Percentiles rank a stretch among this genome's conserved stretches.
phyloP scores from a whole-genome alignment of 2,797 vertebrate species.

The Vireo griseus region DNA sequence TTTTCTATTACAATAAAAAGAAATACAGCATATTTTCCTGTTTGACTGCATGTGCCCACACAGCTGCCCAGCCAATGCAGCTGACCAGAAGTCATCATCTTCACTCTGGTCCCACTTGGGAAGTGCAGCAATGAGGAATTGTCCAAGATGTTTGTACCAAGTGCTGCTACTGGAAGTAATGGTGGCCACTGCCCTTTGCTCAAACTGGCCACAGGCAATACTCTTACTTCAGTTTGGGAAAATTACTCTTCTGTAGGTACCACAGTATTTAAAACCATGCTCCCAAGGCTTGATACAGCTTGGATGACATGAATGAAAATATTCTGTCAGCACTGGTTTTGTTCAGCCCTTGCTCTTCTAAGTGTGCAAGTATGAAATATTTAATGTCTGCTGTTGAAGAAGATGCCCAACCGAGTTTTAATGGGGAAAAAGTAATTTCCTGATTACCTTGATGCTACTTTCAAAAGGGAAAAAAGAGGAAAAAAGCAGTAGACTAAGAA shows the following conservation, averaged over 20 bases:
- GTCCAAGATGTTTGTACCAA: background rate
- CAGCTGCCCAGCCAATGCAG: background rate
- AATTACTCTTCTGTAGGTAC: background rate
- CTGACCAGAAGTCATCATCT: background rate
- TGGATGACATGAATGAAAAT: background rate
- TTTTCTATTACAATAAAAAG: slow-evolving; percentile 61
- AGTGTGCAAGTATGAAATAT: background rate
- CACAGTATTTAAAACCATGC: background rate
- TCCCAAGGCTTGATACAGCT: background rate
- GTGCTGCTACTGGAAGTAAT: background rate
- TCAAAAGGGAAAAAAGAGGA: background rate
- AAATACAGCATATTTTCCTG: background rate
- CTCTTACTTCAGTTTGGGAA: background rate
- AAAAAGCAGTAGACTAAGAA: background rate
- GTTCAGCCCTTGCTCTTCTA: background rate
- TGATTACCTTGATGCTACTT: background rate
- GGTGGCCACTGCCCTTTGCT: background rate
- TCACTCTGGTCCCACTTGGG: background rate
- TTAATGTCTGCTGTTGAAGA: background rate
- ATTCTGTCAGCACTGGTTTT: background rate
- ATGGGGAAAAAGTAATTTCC: background rate
- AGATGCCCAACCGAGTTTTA: background rate
- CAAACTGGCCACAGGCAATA: background rate
- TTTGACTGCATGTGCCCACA: background rate
- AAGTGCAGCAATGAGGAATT: background rate